A percentile compares a stretch with the other conserved stretches of the same genome.
Evolutionary conservation across 2,113 vertebrate species (phyloP).

Genomic region (Oceanodroma tethys): DNA sequence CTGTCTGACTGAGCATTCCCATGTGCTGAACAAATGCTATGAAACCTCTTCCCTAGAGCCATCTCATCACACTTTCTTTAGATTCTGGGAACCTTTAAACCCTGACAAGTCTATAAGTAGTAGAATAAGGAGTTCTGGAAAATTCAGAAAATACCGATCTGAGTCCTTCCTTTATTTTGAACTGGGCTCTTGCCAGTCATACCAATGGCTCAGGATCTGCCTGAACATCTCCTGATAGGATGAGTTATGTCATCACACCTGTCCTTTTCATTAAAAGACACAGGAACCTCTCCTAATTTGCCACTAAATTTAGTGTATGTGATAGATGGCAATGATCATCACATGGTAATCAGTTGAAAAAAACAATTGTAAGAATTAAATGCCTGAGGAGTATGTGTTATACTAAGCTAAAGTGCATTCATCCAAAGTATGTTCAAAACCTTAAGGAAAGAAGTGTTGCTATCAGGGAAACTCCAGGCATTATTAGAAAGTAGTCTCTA

Average conservation of each 20-base stretch:
- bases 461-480: neutral
- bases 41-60: neutral
- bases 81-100: neutral
- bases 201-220: neutral
- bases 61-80: neutral
- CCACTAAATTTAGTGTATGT: neutral
- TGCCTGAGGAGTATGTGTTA: neutral
- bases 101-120: neutral
- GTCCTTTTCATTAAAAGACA: neutral
- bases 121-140: neutral
- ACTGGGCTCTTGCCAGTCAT: neutral
- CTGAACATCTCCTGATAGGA: neutral
- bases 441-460: neutral
- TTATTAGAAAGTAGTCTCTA: neutral
- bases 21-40: neutral
- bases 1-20: neutral
- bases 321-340: neutral
- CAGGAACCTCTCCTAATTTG: neutral
- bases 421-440: neutral
- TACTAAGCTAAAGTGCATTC: neutral
- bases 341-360: accelerated
- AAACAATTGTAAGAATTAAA: neutral
- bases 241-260: neutral
- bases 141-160: neutral
- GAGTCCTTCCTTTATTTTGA: neutral